phyloP scores from a whole-genome alignment of 2,113 vertebrate genomes.

The Diadophis punctatus region DNA sequence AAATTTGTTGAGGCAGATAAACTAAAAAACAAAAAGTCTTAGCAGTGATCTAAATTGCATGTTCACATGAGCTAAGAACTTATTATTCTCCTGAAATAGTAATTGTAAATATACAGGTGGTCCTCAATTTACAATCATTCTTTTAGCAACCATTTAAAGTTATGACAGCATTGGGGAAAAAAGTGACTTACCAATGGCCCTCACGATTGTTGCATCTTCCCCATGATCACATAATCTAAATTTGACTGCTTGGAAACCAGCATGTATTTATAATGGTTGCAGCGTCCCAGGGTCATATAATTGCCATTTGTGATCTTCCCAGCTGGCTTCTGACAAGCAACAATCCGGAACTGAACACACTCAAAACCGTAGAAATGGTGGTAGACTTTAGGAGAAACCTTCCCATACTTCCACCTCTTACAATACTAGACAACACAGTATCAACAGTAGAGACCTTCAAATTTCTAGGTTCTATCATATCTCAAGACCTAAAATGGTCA shows the following conservation, averaged over 20 bases:
- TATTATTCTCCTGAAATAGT: neutral
- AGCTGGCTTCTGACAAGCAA: neutral
- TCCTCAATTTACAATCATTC: neutral
- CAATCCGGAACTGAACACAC: too few relatives aligned
- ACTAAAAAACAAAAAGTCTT: neutral
- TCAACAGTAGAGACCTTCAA: too few relatives aligned
- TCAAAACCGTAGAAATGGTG: too few relatives aligned
- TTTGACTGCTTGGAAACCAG: neutral
- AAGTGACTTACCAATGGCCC: neutral
- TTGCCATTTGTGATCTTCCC: neutral
- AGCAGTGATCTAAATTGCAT: neutral
- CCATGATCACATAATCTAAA: neutral
- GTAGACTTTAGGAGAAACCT: too few relatives aligned
- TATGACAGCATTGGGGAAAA: neutral
- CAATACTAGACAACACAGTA: too few relatives aligned
- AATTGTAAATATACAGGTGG: neutral
- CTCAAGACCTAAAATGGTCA: too few relatives aligned
- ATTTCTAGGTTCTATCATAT: too few relatives aligned
- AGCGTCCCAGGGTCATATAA: neutral
- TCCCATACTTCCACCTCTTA: too few relatives aligned
- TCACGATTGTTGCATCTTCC: neutral
- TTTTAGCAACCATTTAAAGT: neutral
- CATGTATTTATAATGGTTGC: neutral
- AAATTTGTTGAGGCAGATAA: neutral
- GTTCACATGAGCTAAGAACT: neutral